Base-by-base conservation (phyloP, 2,797 vertebrate species). In the Dendrocincla fuliginosa region DNA sequence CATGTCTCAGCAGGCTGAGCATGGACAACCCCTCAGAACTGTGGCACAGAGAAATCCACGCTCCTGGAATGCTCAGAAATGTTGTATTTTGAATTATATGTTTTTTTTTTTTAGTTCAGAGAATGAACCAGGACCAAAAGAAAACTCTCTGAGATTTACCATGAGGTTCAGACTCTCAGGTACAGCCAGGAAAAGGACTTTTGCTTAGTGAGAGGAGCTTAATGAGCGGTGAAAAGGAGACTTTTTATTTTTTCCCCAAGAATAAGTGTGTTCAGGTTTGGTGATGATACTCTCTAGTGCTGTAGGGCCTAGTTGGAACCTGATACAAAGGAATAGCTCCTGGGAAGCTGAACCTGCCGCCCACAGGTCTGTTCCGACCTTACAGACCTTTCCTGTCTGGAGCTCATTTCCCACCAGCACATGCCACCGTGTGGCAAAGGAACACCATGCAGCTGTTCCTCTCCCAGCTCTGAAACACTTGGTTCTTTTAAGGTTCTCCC, bases 361-460 rank as follows among this genome's bases (percentile, higher is more conserved):
- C 49, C 18, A 11, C n/a, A 22, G 32, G 3, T 24, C 8, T 46
- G 33, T 22, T 39, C 6, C 20, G 53, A 15, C 13, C 17, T 79
- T 33, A 25, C 16, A 49, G 22, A 42, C 3, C 37, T 28, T 42
- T n/a, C 59, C 33, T 52, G 55, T 3, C 50, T 41, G 71, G 18
- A 63, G 39, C 9, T 71, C 3, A 18, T 85, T 56, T 41, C 33
- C 18, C 71, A 71, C 57, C 60, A 57, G 35, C 89, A 27, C 42
- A 13, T 91, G 93, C 90, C 93, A 77, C 71, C 89, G 65, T 81
- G 92, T 91, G 95, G 90, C 87, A 77, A 13, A 46, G 77, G 22
- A 37, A 13, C 87, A 37, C 32, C 9, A 5, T 78, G 79, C 85
- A 25, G 7, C 64, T 35, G 25, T 28, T 84, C 15, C 52, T 27